These are phyloP conservation scores for Machaerirhynchus nigripectus DNA, from an alignment of 2,113 vertebrate species.

Conservation along the genomic window DNA sequence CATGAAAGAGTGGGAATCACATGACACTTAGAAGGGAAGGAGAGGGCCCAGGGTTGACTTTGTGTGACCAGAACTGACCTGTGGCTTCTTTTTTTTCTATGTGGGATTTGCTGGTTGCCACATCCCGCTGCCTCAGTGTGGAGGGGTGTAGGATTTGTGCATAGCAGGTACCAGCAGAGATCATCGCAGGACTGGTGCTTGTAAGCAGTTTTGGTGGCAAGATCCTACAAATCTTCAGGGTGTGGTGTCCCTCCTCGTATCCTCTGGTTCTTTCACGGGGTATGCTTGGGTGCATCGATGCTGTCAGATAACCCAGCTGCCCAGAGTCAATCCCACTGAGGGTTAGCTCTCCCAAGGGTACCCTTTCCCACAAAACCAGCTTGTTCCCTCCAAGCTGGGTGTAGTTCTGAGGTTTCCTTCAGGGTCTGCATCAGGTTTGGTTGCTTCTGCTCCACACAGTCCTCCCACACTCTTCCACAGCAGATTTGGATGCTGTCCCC, in stretches of 20 bases:
- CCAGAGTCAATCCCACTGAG: background rate
- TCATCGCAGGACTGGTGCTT: background rate
- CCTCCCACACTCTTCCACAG: background rate
- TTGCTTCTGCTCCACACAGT: background rate
- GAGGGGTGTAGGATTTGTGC: background rate
- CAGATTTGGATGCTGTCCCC: rapidly evolving
- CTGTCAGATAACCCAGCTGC: background rate
- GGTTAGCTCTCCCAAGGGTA: background rate
- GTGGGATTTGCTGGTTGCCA: background rate
- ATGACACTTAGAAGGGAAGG: background rate
- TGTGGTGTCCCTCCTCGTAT: background rate
- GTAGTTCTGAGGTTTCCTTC: background rate
- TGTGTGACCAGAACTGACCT: background rate
- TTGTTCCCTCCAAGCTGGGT: background rate
- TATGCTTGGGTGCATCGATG: rapidly evolving
- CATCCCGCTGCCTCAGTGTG: background rate
- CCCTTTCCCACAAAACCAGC: background rate
- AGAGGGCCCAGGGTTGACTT: background rate
- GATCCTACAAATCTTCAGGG: background rate
- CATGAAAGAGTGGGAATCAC: background rate
- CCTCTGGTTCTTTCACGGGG: background rate
- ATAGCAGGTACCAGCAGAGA: background rate
- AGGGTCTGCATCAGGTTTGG: background rate
- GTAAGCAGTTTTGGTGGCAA: background rate
- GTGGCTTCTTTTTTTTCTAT: background rate